Base-by-base conservation (phyloP, 2,113 vertebrate species). In the Chionis minor region DNA sequence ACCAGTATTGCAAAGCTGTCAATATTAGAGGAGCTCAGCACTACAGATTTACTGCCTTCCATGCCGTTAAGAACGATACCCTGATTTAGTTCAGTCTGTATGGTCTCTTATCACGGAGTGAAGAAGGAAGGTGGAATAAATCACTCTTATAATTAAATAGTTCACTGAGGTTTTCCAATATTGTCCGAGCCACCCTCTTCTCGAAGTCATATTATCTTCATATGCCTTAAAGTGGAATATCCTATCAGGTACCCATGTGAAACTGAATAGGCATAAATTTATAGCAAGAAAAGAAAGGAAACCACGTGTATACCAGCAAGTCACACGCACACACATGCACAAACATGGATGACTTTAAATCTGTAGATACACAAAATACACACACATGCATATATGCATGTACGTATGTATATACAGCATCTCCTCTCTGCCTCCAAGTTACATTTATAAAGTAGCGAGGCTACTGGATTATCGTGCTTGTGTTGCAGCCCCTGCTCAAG, bases 41-140 rank as follows among this genome's bases (percentile, higher is more conserved):
- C 44, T 49, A 56, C 33, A 75, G 73, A 92, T 86, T 79, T 83
- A 71, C 70, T 81, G 70, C 21, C 52, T 71, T 88, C 55, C 72
- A n/a, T 23, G 44, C 52, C 44, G 30, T 65, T 35, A 74, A 59
- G 40, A 87, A 55, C 1, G 2, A 49, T 69, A 88, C 81, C 38
- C 38, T 91, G 44, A 86, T 94, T 83, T 72, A 66, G 38, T 69
- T 88, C 86, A 69, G 65, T 28, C 35, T 65, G 24, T 14, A 67
- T 22, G 14, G 44, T 63, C 73, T 94, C 13, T 69, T 58, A 1
- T 45, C 86, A 90, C 0, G 0, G 24, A 11, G 16, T 38, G 32
- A 90, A 93, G 80, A 94, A 83, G 15, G 33, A 80, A 94, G 28
- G 51, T 24, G 30, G n/a, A 84, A 92, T 74, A 95, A 86, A 94